Base-by-base conservation (phyloP, 2,888 invertebrate species). In the Anticlea derivata region DNA sequence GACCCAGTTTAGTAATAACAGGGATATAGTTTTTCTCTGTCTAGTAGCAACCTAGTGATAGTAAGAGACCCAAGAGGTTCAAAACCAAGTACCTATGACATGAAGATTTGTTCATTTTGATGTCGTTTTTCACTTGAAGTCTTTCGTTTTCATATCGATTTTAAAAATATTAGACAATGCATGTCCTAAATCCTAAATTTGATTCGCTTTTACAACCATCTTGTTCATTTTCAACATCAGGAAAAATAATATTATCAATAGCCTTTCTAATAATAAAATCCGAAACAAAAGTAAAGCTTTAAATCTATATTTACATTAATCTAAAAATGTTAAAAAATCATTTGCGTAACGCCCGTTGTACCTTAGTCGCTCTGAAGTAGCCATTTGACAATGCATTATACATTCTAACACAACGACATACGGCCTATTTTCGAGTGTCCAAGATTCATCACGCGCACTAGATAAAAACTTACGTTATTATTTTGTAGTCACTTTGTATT, bases 401-500 rank as follows among this genome's bases (percentile, higher is more conserved):
- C 17, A 17, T 17, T 17, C 4, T 17, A 17, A 17, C 4, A 4
- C 17, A 17, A 17, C 17, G 17, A 2, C 2, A 17, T 17, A 31
- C 13, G n/a, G 3, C 7, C 13, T 1, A 13, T 31, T 7, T 13
- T 7, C 0, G 12, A 13, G 13, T 7, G 6, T 13, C 23, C 31
- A 31, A 24, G 35, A 44, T 27, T 8, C 12, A 26, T n/a, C n/a
- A 7, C 7, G 12, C 7, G 20, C n/a, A 12, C 31, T 13, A 5
- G 17, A 34, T 17, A 24, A 17, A 7, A 27, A 29, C 22, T n/a
- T 12, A 26, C 17, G 4, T 17, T 23, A 24, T 34, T 11, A 35
- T 20, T 30, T 7, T 20, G 17, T 26, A 30, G 40, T 46, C 13
- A 44, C 11, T 38, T 37, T 37, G 20, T 10, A 59, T 61, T 81